A percentile compares a stretch with the other conserved stretches of the same genome.
Evolutionary conservation across 1,140 invertebrate genomes (phyloP).

Genomic region (Lordiphosa stackelbergi): DNA sequence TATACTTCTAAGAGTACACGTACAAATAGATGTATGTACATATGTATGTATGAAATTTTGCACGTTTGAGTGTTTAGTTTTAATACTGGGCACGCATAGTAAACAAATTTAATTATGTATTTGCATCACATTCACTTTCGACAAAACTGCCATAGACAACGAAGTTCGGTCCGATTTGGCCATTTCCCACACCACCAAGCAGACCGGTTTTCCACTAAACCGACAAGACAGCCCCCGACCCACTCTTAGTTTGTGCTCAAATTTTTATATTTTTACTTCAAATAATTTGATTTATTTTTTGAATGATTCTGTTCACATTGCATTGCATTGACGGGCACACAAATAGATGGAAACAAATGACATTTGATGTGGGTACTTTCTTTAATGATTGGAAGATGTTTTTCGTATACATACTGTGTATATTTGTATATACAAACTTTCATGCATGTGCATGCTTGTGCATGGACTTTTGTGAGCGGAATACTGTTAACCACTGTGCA

Average conservation of each 20-base stretch:
- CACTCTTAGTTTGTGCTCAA: slow-evolving; percentile 7
- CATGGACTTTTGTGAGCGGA: slow-evolving; percentile 78
- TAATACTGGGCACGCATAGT: slow-evolving; percentile 9
- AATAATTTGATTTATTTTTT: slow-evolving; percentile 4
- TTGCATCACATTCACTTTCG: slow-evolving; percentile 50
- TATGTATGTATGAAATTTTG: too few relatives aligned
- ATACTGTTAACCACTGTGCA: slow-evolving; percentile 31
- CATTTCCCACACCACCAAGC: slow-evolving; percentile 32
- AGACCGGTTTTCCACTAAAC: slow-evolving; percentile 45
- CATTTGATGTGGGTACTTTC: too few relatives aligned
- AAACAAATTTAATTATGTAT: slow-evolving; percentile 28
- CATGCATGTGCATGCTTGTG: slow-evolving; percentile 15
- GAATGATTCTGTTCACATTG: neutral
- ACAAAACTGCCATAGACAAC: slow-evolving; percentile 28
- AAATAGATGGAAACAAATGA: too few relatives aligned
- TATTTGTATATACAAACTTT: slow-evolving; percentile 8
- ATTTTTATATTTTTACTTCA: slow-evolving; percentile 9
- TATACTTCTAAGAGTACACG: too few relatives aligned
- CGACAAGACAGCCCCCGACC: slow-evolving; percentile 18
- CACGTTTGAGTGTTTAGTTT: neutral
- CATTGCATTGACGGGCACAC: too few relatives aligned
- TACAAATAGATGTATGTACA: too few relatives aligned
- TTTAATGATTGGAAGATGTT: neutral
- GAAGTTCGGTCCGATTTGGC: slow-evolving; percentile 34
- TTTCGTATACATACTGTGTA: neutral